Evolutionary conservation across 2,888 invertebrate genomes (phyloP).

Genomic region (Eristalis tenax): DNA sequence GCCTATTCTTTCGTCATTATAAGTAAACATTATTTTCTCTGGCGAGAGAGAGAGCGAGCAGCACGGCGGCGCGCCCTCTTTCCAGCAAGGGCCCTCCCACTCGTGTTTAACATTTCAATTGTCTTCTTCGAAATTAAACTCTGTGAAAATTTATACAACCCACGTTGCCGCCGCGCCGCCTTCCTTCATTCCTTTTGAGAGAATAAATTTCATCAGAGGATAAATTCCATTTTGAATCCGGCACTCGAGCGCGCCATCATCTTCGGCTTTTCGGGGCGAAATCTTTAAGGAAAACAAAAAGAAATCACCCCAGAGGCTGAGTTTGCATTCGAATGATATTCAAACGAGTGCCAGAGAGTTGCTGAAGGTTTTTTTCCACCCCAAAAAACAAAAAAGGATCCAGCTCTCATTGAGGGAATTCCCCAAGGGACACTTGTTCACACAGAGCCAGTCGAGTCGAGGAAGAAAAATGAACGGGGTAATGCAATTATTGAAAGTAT

Average conservation of each 20-base stretch:
- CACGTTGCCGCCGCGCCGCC: slow-evolving; percentile 8
- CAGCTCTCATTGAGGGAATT: slow-evolving; percentile 40
- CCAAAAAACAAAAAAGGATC: slow-evolving; percentile 2
- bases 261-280: slow-evolving; percentile 42
- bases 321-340: slow-evolving; percentile 44
- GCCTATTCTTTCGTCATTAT: slow-evolving; percentile 70
- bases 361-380: too few relatives aligned
- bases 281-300: slow-evolving; percentile 66
- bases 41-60: not conserved
- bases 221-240: slow-evolving; percentile 65
- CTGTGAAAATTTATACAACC: slow-evolving; percentile 66
- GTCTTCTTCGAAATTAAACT: slow-evolving; percentile 70
- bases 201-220: slow-evolving; percentile 62
- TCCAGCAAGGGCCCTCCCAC: slow-evolving; percentile 10
- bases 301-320: slow-evolving; percentile 49
- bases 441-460: not conserved
- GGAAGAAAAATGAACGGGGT: slow-evolving; percentile 63
- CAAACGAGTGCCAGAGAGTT: not conserved
- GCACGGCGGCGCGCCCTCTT: not conserved
- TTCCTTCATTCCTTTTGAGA: slow-evolving; percentile 15
- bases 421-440: slow-evolving; percentile 62
- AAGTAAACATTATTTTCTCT: slow-evolving; percentile 68
- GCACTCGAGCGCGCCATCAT: slow-evolving; percentile 41
- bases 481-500: slow-evolving; percentile 72
- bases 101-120: slow-evolving; percentile 66